Base-by-base conservation (phyloP, 2,888 invertebrate genomes). In the Marronus borbonicus region DNA sequence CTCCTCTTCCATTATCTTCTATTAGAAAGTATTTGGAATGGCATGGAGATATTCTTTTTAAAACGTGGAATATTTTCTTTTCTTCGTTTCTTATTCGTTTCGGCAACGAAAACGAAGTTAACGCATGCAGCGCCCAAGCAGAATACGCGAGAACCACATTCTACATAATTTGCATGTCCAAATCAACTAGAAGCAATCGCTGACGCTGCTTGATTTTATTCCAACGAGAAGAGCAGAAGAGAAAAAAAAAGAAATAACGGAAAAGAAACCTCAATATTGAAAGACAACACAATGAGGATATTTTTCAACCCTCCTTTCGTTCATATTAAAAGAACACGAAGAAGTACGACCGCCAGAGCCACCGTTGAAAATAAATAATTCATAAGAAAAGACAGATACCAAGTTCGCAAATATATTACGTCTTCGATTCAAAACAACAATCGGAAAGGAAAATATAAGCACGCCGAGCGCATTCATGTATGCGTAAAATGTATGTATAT, bases 401-500 rank as follows among this genome's bases (percentile, higher is more conserved):
- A 17, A 44, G 69, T 36, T 70, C 77, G 66, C 58, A 79, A 79
- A 79, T 79, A 79, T 79, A 79, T 72, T 77, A 66, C 52, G 60
- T 55, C 60, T 74, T 74, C 72, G 72, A 66, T 76, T 76, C 76
- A 65, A 66, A 76, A 79, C 79, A 76, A 72, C 79, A 76, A 69
- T 76, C 65, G 70, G 28, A 60, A 75, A 76, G 68, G 69, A 66
- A 74, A 78, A 78, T 72, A 75, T 78, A 75, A 78, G 75, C 68
- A 58, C 55, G 55, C n/a, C 5, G 52, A 75, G 64, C 75, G 62
- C 78, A 76, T 78, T 78, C 76, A 78, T 76, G 76, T 78, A 76
- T 78, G 78, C 76, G 76, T 76, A 52, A 76, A 66, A 76, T 68
- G 39, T 28, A 68, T 39, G 36, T 68, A 50, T 50, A 50, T 68